phyloP scores from a whole-genome alignment of 2,113 vertebrate genomes.

The Leptocoma aspasia region DNA sequence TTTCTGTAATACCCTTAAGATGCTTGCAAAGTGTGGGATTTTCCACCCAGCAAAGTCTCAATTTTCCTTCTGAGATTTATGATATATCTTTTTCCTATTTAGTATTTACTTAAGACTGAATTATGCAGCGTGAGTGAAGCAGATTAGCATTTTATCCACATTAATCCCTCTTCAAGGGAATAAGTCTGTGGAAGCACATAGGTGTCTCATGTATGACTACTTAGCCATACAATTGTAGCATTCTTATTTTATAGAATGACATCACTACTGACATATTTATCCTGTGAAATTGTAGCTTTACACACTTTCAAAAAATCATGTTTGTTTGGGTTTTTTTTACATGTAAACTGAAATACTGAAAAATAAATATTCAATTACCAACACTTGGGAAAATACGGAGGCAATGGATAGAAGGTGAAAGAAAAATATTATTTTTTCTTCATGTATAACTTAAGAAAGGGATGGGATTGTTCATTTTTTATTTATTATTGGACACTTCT shows the following conservation, averaged over 20 bases:
- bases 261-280: background rate
- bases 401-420: background rate
- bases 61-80: background rate
- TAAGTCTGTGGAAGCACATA: background rate
- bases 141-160: background rate
- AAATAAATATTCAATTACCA: background rate
- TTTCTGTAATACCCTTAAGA: background rate
- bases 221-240: background rate
- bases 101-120: background rate
- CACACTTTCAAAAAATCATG: background rate
- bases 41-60: background rate
- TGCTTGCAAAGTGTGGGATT: background rate
- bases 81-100: background rate
- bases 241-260: background rate
- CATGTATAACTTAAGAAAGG: background rate
- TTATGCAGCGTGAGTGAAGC: background rate
- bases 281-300: background rate
- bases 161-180: background rate
- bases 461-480: background rate
- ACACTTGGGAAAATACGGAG: background rate
- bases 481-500: background rate
- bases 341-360: background rate
- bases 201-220: background rate
- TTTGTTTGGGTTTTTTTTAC: background rate
- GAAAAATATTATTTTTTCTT: background rate